Conservation (phyloP, 1,140 invertebrate species). For the Limonius californicus region DNA sequence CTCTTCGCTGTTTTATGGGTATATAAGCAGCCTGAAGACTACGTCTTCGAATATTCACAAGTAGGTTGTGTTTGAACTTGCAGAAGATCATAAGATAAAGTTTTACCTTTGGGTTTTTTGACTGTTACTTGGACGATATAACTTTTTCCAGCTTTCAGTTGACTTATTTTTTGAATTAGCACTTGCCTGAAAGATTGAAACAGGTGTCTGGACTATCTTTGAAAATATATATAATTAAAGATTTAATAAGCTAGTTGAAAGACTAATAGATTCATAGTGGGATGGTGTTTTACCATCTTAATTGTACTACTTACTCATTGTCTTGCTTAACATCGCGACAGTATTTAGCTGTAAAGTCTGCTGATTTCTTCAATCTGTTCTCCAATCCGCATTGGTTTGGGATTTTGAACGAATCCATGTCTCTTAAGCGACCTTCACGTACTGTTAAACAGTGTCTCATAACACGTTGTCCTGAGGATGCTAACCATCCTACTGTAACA, state of each 20-base stretch:
- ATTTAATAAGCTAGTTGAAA: no score
- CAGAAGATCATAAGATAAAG: conserved; percentile 49
- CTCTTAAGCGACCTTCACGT: conserved; percentile 36
- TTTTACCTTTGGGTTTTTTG: conserved; percentile 46
- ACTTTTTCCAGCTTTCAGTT: conserved; percentile 43
- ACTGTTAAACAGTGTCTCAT: conserved; percentile 44
- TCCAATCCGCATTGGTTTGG: conserved; percentile 51
- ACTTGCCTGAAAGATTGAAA: conserved; percentile 44
- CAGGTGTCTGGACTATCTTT: no score
- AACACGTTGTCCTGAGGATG: conserved; percentile 39
- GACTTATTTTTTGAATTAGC: conserved; percentile 46
- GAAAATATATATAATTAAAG: no score
- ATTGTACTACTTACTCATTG: conserved; percentile 31
- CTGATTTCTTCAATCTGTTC: conserved; percentile 41
- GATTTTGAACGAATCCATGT: conserved; percentile 31
- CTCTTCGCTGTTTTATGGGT: no score
- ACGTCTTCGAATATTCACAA: no score
- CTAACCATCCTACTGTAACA: conserved; percentile 49
- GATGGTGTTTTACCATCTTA: conserved; percentile 6
- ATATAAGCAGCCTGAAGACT: no score
- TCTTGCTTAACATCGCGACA: conserved; percentile 27
- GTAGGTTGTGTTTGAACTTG: conserved; percentile 45
- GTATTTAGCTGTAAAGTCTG: conserved; percentile 44
- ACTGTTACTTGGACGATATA: conserved; percentile 51
- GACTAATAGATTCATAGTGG: no score